Evolutionary conservation across 2,888 invertebrate species (phyloP).

Genomic region (Agonum fuliginosum): DNA sequence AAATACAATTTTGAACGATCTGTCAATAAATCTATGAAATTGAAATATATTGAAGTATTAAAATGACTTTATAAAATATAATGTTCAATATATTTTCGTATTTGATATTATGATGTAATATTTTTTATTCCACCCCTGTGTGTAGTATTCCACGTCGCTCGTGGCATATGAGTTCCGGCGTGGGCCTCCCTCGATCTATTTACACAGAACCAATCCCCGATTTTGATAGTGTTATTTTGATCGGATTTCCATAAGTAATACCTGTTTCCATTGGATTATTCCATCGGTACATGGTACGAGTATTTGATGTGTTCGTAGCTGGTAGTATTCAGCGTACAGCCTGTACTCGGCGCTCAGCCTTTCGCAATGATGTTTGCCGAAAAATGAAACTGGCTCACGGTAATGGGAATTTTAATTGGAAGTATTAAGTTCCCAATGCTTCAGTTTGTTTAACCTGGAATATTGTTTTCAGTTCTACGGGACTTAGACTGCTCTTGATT

Average conservation of each 20-base stretch:
- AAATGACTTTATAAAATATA: not conserved
- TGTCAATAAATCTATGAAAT: not conserved
- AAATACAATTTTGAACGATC: not conserved
- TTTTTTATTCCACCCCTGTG: slow-evolving; percentile 15
- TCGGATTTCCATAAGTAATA: slow-evolving; percentile 59
- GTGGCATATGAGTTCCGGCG: slow-evolving; percentile 34
- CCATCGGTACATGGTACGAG: not conserved
- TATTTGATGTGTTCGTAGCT: not conserved
- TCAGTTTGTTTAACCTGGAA: not conserved
- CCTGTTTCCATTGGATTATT: slow-evolving; percentile 51
- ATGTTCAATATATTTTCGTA: slow-evolving; percentile 8
- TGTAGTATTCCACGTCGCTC: slow-evolving; percentile 8
- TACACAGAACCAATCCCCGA: slow-evolving; percentile 41
- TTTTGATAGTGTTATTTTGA: slow-evolving; percentile 56
- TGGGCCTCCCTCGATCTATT: slow-evolving; percentile 41
- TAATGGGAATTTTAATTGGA: slow-evolving; percentile 35
- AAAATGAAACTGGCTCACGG: slow-evolving; percentile 1
- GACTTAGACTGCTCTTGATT: not conserved
- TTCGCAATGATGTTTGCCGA: not conserved
- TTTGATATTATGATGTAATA: not conserved
- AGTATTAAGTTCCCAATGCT: slow-evolving; percentile 13
- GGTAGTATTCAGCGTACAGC: too few species aligned
- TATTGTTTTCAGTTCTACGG: not conserved
- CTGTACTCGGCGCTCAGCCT: too few species aligned
- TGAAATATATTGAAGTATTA: not conserved